A percentile compares a stretch with the other conserved stretches of the same genome.
Conservation (phyloP, 2,888 invertebrate genomes). For the Cactoblastis cactorum region DNA sequence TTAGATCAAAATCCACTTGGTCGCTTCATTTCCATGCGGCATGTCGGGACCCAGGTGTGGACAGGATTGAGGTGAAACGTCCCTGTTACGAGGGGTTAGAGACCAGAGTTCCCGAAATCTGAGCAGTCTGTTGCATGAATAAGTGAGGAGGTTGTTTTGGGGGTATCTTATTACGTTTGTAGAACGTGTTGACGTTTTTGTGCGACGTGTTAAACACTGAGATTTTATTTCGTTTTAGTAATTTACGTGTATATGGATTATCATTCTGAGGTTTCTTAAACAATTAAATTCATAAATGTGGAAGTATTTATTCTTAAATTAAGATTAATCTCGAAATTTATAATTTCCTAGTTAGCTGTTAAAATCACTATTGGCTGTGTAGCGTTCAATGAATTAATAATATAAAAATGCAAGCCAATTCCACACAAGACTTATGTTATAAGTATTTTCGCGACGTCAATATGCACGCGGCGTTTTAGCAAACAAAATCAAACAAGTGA, state of each 20-base stretch:
- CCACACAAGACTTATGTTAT: too few species aligned
- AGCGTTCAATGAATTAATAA: too few species aligned
- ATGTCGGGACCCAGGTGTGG: slow-evolving; percentile 3
- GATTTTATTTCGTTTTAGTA: not conserved
- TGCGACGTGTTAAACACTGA: not conserved
- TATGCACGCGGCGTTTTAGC: not conserved
- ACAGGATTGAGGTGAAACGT: not conserved
- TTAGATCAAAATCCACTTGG: not conserved
- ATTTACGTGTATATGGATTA: too few species aligned
- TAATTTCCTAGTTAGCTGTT: too few species aligned
- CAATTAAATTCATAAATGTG: too few species aligned
- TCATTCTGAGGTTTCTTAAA: too few species aligned
- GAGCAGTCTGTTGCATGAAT: slow-evolving; percentile 3
- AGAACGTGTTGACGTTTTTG: slow-evolving; percentile 1
- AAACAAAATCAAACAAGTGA: not conserved
- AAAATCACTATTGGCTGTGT: too few species aligned
- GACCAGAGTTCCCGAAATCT: not conserved
- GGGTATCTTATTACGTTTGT: slow-evolving; percentile 4
- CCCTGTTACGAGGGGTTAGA: not conserved
- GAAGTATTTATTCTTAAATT: too few species aligned
- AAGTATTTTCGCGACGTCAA: not conserved
- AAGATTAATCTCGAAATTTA: too few species aligned
- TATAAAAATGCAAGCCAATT: too few species aligned
- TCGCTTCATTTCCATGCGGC: not conserved
- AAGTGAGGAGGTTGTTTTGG: slow-evolving; percentile 6